Conservation (phyloP, 2,113 vertebrate genomes). For the Suncus etruscus region DNA sequence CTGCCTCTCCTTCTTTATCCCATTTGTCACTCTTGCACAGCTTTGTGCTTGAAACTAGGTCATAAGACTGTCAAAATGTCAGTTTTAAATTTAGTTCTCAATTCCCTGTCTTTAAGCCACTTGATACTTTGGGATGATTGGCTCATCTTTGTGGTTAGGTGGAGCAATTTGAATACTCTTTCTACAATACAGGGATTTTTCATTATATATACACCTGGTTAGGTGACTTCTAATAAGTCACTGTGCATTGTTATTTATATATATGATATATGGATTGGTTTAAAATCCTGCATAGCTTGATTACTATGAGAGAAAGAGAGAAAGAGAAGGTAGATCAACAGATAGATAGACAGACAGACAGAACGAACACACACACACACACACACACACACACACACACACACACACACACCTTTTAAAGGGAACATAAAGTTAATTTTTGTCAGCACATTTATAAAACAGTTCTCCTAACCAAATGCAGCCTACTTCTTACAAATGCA, state of each 20-base stretch:
- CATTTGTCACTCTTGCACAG: constrained; percentile 60
- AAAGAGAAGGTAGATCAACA: background rate
- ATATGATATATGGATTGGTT: constrained; percentile 5
- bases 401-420: constrained; percentile 30
- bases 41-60: constrained; percentile 79
- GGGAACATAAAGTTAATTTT: constrained; percentile 73
- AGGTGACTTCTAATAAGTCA: constrained; percentile 13
- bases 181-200: constrained; percentile 16
- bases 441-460: constrained; percentile 71
- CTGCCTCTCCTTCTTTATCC: background rate
- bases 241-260: background rate
- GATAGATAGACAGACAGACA: too few relatives aligned
- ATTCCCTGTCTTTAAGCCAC: constrained; percentile 77
- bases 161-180: constrained; percentile 71
- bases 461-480: constrained; percentile 71
- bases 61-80: constrained; percentile 79
- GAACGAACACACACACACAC: too few relatives aligned
- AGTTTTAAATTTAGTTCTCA: constrained; percentile 81
- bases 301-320: background rate
- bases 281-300: constrained; percentile 39
- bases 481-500: constrained; percentile 73
- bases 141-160: constrained; percentile 74
- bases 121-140: constrained; percentile 73
- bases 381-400: too few relatives aligned
- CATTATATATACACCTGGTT: constrained; percentile 40